Evolutionary conservation across 2,113 vertebrate genomes (phyloP).

Genomic region (Caloenas nicobarica): DNA sequence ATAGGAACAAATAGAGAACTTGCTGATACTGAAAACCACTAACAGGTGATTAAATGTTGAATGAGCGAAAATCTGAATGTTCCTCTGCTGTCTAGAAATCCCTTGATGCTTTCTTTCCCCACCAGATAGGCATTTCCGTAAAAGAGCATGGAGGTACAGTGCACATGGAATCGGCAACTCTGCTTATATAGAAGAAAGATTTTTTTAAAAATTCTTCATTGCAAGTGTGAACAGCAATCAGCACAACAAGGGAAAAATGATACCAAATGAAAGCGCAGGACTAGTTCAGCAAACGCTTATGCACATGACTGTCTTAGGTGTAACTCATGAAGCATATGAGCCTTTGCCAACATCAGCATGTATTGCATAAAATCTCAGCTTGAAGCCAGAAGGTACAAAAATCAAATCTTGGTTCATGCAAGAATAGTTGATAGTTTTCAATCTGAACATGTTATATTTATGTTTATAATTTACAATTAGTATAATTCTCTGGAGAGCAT

Average conservation of each 20-base stretch:
- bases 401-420: neutral
- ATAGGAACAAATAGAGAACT: neutral
- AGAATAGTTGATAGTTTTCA: neutral
- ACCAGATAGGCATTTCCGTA: neutral
- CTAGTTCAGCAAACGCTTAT: neutral
- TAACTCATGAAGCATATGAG: neutral
- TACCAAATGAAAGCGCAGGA: neutral
- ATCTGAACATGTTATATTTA: neutral
- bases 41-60: neutral
- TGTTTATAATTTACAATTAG: neutral
- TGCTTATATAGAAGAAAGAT: neutral
- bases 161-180: neutral
- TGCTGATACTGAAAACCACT: neutral
- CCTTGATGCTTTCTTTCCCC: neutral
- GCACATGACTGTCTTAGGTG: neutral
- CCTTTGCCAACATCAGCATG: neutral
- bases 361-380: neutral
- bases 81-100: neutral
- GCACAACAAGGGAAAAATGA: neutral
- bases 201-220: neutral
- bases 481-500: neutral
- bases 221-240: neutral
- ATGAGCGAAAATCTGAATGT: neutral
- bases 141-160: neutral
- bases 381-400: neutral